Percentiles rank a stretch among this genome's conserved stretches.
Evolutionary conservation across 2,797 vertebrate species (phyloP).

Genomic region (Carcharodon carcharias): DNA sequence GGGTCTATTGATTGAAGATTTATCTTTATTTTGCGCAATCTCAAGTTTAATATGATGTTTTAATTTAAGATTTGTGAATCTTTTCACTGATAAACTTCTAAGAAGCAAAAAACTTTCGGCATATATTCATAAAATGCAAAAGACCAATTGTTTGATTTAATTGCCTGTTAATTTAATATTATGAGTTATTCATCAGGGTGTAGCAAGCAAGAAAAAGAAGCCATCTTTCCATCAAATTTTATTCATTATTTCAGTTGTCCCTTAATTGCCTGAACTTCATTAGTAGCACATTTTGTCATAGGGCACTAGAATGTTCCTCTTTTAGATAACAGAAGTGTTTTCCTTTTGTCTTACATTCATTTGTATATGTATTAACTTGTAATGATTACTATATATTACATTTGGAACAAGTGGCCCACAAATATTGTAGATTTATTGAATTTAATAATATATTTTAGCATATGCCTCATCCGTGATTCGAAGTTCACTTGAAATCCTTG

Average conservation of each 20-base stretch:
- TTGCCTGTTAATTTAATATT: background rate
- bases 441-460: background rate
- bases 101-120: background rate
- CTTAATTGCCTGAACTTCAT: background rate
- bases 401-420: background rate
- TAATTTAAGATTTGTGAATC: background rate
- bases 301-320: background rate
- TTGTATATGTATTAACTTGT: background rate
- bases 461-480: background rate
- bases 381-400: background rate
- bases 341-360: background rate
- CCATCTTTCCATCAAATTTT: background rate
- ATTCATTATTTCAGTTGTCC: background rate
- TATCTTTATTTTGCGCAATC: background rate
- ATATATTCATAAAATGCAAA: background rate
- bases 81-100: constrained; percentile 12
- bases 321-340: background rate
- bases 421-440: background rate
- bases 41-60: background rate
- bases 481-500: constrained; percentile 3
- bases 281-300: background rate
- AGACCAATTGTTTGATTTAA: background rate
- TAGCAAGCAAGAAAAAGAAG: background rate
- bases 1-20: background rate
- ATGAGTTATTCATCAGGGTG: background rate